Base-by-base conservation (phyloP, 1,140 invertebrate genomes). In the Drosophila busckii region DNA sequence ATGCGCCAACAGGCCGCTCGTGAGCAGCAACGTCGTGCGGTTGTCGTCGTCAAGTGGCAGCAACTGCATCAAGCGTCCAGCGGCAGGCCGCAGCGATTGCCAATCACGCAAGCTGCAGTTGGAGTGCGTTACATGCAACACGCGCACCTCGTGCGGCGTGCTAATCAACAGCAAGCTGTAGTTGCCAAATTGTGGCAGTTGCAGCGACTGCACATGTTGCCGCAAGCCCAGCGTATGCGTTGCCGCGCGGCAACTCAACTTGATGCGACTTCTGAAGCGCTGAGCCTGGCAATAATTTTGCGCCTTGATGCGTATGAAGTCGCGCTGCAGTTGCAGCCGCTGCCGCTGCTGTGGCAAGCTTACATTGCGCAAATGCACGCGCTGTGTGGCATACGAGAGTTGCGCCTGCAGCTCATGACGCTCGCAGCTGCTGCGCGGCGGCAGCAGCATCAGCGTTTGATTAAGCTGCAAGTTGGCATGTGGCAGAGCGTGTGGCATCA, bases 61-160 rank as follows among this genome's bases (percentile, higher is more conserved):
- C 0, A 86, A 13, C 6, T 58, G 60, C 56, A 86, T 38, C 2
- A 69, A 12, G 3, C 59, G 49, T 1, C 75, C 75, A 2, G 70
- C 42, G 1, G 62, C 61, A 0, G 58, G 40, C 0, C 37, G 37
- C 8, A 86, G 9, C 0, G 75, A 80, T 7, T 86, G 84, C 84
- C 78, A 86, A 19, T 86, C 84, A 12, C 12, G 59, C 2, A 86
- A 46, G n/a, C 40, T 62, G 15, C 64, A 80, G 4, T 55, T 60
- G 1, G 22, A 15, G 1, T 45, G 17, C 13, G 60, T 31, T 0
- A 86, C 16, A 10, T 45, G 65, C 25, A 86, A 26, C 7, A 86
- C 35, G 5, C 84, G 70, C 7, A 86, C 68, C 15, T 86, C 84
- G n/a, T 83, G 53, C 3, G 42, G 17, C 10, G 67, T 68, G 55